These are phyloP conservation scores for Sceloporus tristichus DNA, from an alignment of 2,113 vertebrate species.

Conservation along the genomic window DNA sequence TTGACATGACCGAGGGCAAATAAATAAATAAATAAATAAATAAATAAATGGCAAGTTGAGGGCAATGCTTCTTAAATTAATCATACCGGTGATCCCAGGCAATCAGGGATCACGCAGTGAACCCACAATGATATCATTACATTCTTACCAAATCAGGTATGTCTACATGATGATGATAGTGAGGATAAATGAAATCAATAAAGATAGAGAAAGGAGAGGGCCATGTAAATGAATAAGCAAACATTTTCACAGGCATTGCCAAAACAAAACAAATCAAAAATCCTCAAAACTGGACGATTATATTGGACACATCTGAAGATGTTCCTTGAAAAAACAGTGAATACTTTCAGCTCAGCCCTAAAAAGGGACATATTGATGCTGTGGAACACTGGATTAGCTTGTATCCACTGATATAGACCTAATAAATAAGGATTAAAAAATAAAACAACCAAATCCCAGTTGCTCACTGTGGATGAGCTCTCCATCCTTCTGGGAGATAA, in stretches of 20 bases:
- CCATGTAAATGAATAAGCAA: not conserved
- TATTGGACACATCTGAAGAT: not conserved
- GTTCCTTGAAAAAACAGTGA: not conserved
- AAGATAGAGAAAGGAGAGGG: not conserved
- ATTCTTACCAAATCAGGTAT: not conserved
- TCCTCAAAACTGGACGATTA: not conserved
- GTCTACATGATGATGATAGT: not conserved
- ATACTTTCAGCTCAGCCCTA: conserved; percentile 9
- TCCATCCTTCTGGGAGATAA: conserved; percentile 46
- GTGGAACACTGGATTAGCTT: conserved; percentile 7
- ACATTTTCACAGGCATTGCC: not conserved
- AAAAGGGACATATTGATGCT: not conserved
- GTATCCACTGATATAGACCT: conserved; percentile 32
- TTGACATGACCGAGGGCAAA: not conserved
- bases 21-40: not conserved
- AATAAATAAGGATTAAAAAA: conserved; percentile 15
- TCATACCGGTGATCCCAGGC: not conserved
- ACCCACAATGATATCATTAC: not conserved
- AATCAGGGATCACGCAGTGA: conserved; percentile 1
- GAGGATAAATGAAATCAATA: not conserved
- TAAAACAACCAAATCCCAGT: conserved; percentile 3
- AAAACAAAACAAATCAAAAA: no score
- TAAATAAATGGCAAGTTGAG: not conserved
- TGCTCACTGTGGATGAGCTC: conserved; percentile 50
- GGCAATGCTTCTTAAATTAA: not conserved